These are phyloP conservation scores for Tenthredo scrophulariae DNA, from an alignment of 2,888 invertebrate species.

Conservation along the genomic window DNA sequence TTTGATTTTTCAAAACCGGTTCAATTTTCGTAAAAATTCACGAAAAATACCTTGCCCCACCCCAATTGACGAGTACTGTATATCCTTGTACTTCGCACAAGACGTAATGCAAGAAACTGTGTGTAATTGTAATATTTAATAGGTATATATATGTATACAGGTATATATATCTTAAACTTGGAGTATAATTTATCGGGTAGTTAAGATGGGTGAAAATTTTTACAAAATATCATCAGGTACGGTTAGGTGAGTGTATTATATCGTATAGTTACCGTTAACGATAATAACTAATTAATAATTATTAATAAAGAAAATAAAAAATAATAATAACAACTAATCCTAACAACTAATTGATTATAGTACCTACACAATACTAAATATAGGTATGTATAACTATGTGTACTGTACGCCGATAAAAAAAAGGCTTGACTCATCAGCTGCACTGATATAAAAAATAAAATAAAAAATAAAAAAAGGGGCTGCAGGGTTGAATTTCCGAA, in stretches of 20 bases:
- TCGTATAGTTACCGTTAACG: constrained; percentile 71
- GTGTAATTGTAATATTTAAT: constrained; percentile 14
- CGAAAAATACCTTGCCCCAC: too few relatives aligned
- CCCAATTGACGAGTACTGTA: too few relatives aligned
- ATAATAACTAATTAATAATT: constrained; percentile 73
- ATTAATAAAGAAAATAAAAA: constrained; percentile 54
- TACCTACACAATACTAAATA: background rate
- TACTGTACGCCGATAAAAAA: constrained; percentile 7
- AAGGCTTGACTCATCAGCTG: constrained; percentile 5
- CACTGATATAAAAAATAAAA: background rate
- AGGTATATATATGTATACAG: background rate
- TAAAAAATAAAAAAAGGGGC: background rate
- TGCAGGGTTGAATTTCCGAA: too few relatives aligned
- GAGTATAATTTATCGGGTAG: constrained; percentile 28
- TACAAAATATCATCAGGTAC: constrained; percentile 69
- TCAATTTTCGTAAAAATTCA: too few relatives aligned
- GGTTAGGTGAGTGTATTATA: constrained; percentile 73
- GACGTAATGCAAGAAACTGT: constrained; percentile 12
- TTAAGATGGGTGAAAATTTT: constrained; percentile 41
- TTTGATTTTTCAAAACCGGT: too few relatives aligned
- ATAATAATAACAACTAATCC: constrained; percentile 1
- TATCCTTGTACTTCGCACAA: constrained; percentile 1
- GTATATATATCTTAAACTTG: background rate
- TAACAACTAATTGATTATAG: constrained; percentile 11
- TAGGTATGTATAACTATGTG: background rate